phyloP scores from a whole-genome alignment of 2,888 invertebrate genomes.

The Acholoe squamosa region DNA sequence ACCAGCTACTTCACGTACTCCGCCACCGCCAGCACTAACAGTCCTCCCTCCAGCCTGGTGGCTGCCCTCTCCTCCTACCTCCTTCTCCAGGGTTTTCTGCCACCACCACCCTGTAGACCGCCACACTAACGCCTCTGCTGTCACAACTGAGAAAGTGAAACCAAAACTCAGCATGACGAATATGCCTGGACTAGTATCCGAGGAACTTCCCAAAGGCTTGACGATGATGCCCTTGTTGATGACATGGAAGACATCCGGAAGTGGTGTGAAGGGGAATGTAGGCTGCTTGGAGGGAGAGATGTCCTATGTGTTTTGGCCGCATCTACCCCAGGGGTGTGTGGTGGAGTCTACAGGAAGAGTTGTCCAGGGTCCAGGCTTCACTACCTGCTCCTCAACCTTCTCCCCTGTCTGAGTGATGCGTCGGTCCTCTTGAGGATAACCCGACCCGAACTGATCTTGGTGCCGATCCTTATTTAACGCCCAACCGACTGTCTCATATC shows the following conservation, averaged over 20 bases:
- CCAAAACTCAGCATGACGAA: no score
- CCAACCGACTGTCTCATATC: slow-evolving; percentile 26
- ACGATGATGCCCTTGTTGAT: no score
- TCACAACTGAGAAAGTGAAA: not conserved
- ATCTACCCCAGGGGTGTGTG: no score
- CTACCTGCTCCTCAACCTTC: not conserved
- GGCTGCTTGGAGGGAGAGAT: no score
- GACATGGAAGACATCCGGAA: no score
- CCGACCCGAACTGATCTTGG: not conserved
- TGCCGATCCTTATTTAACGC: not conserved
- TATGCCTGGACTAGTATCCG: no score
- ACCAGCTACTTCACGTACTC: not conserved
- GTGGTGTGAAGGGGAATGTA: no score
- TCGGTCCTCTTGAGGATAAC: not conserved
- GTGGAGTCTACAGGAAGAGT: not conserved
- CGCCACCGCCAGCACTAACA: not conserved
- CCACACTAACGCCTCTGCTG: not conserved
- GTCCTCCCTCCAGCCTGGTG: not conserved
- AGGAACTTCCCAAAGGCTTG: no score
- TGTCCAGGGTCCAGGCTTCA: not conserved
- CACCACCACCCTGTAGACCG: not conserved
- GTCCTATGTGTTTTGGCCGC: no score
- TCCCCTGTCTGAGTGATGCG: not conserved
- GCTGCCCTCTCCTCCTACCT: not conserved
- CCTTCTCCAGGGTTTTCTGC: not conserved